Evolutionary conservation across 2,888 invertebrate genomes (phyloP), one percentile per base, ranked within the genome.

Genomic region (Argyresthia albistria): DNA sequence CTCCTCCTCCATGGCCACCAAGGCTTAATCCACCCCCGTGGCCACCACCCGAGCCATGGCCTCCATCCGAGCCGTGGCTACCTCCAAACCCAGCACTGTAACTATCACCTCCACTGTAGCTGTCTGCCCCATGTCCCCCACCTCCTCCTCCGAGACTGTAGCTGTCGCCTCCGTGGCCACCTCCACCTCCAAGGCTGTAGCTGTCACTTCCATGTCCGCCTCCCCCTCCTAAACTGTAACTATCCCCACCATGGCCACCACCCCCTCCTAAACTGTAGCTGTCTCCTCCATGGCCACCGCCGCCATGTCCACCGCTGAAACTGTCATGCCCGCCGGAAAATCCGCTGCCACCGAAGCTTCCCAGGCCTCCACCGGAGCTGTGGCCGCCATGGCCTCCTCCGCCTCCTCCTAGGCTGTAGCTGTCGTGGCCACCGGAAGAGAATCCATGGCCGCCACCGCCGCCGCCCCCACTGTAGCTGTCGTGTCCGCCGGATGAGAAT

Each of bases 1-100:
- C 66, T 1, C 74, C 71, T n/a, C n/a, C n/a, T n/a, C n/a, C n/a
- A n/a, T n/a, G n/a, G 51, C 62, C 61, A 3, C 69, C 66, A 35
- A 67, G 58, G 6, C 43, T 63, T 46, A 25, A 55, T 54, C 58
- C 64, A 49, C 58, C 67, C 43, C 68, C 62, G 51, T 56, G 54
- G n/a, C n/a, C n/a, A n/a, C n/a, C n/a, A n/a, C n/a, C n/a, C n/a
- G n/a, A n/a, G 6, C 59, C 58, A 15, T 55, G 48, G 10, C 50
- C 53, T n/a, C 48, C 51, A 35, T 52, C 53, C 37, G 11, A n/a
- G 2, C 36, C 39, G 37, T 43, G 36, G 46, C 12, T 15, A n/a
- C n/a, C n/a, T n/a, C n/a, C n/a, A n/a, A n/a, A n/a, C n/a, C n/a
- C n/a, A 7, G 43, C 39, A 37, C 12, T 15, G 39, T 52, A 46